phyloP scores from a whole-genome alignment of 2,888 invertebrate species.

The Syritta pipiens region DNA sequence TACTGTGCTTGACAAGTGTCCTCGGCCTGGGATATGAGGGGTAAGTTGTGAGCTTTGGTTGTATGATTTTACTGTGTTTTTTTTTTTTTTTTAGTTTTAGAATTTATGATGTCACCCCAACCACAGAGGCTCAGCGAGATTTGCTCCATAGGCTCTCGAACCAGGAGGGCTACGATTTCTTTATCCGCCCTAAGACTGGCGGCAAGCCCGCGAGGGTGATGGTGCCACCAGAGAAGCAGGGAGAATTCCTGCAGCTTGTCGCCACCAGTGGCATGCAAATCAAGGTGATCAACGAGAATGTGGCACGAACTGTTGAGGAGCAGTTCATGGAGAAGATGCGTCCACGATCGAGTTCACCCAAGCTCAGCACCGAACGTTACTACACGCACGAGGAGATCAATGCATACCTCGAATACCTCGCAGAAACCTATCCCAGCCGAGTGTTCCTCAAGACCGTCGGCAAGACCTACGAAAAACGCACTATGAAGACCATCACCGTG shows the following conservation, averaged over 20 bases:
- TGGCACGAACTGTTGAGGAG: slow-evolving; percentile 72
- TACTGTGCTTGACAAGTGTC: slow-evolving; percentile 36
- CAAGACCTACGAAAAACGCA: slow-evolving; percentile 81
- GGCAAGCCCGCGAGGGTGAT: slow-evolving; percentile 72
- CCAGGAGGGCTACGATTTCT: slow-evolving; percentile 73
- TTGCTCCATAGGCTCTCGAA: slow-evolving; percentile 70
- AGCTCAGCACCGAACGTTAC: slow-evolving; percentile 73
- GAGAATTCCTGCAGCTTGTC: slow-evolving; percentile 70
- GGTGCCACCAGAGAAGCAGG: slow-evolving; percentile 71
- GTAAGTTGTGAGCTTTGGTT: slow-evolving; percentile 40
- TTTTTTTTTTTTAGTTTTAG: slow-evolving; percentile 71
- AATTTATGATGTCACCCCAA: slow-evolving; percentile 72
- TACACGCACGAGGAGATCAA: slow-evolving; percentile 79
- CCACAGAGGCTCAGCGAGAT: slow-evolving; percentile 63
- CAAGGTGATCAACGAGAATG: slow-evolving; percentile 71
- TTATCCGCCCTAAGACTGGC: slow-evolving; percentile 69
- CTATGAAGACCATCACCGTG: slow-evolving; percentile 83
- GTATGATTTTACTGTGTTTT: background rate
- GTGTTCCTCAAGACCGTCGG: slow-evolving; percentile 82
- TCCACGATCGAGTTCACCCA: slow-evolving; percentile 64
- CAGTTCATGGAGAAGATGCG: slow-evolving; percentile 71
- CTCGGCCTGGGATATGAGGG: slow-evolving; percentile 67
- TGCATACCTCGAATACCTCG: slow-evolving; percentile 80
- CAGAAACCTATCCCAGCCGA: slow-evolving; percentile 79
- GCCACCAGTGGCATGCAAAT: slow-evolving; percentile 49